Evolutionary conservation across 2,888 invertebrate species (phyloP).

Genomic region (Hylaea fasciaria): DNA sequence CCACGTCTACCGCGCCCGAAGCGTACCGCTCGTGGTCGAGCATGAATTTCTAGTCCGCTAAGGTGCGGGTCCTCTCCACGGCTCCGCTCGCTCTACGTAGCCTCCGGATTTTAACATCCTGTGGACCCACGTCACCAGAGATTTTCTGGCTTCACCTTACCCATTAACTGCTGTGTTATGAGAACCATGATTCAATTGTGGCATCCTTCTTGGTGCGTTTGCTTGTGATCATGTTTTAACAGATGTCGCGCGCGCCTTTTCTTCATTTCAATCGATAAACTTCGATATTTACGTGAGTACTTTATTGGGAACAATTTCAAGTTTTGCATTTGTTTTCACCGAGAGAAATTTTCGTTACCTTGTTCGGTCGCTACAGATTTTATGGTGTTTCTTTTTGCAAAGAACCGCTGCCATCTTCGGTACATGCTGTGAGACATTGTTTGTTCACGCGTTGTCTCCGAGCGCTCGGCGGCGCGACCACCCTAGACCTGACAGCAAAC

Average conservation of each 20-base stretch:
- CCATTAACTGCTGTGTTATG: not conserved
- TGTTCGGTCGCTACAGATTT: not conserved
- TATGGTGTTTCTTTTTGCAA: constrained; percentile 12
- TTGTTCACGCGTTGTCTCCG: constrained; percentile 14
- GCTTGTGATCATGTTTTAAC: not conserved
- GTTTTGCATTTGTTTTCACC: constrained; percentile 8
- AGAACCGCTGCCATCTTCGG: constrained; percentile 16
- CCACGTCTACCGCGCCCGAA: too few species aligned
- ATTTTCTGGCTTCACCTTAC: not conserved
- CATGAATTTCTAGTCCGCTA: too few species aligned
- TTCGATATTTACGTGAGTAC: not conserved
- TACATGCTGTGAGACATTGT: constrained; percentile 27
- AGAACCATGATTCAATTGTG: not conserved
- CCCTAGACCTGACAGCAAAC: constrained; percentile 9
- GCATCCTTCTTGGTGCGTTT: not conserved
- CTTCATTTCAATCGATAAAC: constrained; percentile 11
- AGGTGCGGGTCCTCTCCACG: too few species aligned
- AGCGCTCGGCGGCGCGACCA: not conserved
- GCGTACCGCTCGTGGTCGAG: too few species aligned
- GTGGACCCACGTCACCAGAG: not conserved
- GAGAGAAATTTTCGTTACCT: constrained; percentile 1
- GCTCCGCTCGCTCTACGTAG: too few species aligned
- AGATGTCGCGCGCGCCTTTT: not conserved
- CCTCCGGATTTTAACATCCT: not conserved
- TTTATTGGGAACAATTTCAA: not conserved